Evolutionary conservation across 2,113 vertebrate species (phyloP).

Genomic region (Caranx melampygus): DNA sequence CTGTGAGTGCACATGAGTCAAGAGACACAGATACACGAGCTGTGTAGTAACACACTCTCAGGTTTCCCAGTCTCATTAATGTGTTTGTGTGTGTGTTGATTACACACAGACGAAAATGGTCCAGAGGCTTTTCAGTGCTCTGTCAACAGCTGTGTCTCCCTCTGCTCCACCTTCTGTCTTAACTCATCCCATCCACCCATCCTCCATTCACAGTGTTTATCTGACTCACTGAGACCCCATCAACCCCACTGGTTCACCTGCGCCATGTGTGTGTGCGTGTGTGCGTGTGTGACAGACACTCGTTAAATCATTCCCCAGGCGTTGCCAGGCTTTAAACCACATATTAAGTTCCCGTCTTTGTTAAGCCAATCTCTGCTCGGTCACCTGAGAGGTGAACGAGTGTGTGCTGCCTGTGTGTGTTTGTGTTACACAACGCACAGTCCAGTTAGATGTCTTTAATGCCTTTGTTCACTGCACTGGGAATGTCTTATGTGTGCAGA

Average conservation of each 20-base stretch:
- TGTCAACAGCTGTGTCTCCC: not conserved
- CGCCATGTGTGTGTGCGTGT: constrained; percentile 19
- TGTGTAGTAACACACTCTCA: constrained; percentile 43
- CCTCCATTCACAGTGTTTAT: constrained; percentile 26
- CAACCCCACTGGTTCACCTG: constrained; percentile 12
- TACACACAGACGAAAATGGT: constrained; percentile 12
- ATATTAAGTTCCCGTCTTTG: constrained; percentile 74
- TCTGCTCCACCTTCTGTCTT: constrained; percentile 33
- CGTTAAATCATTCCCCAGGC: constrained; percentile 12
- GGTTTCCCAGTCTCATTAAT: constrained; percentile 60
- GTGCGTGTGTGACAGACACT: constrained; percentile 37
- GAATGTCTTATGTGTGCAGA: constrained; percentile 1
- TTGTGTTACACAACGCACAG: constrained; percentile 45
- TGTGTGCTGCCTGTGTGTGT: constrained; percentile 34
- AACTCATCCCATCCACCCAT: constrained; percentile 8
- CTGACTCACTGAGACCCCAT: constrained; percentile 29
- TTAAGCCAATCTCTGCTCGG: constrained; percentile 74
- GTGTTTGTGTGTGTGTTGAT: constrained; percentile 21
- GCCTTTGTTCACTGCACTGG: constrained; percentile 26
- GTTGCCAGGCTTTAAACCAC: constrained; percentile 48
- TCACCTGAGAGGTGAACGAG: constrained; percentile 62
- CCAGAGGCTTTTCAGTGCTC: constrained; percentile 8
- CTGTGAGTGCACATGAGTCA: constrained; percentile 21
- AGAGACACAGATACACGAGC: constrained; percentile 19
- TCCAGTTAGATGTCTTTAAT: constrained; percentile 37